These are phyloP conservation scores for Drosophila hydei DNA, from an alignment of 1,140 invertebrate genomes.

Conservation along the genomic window DNA sequence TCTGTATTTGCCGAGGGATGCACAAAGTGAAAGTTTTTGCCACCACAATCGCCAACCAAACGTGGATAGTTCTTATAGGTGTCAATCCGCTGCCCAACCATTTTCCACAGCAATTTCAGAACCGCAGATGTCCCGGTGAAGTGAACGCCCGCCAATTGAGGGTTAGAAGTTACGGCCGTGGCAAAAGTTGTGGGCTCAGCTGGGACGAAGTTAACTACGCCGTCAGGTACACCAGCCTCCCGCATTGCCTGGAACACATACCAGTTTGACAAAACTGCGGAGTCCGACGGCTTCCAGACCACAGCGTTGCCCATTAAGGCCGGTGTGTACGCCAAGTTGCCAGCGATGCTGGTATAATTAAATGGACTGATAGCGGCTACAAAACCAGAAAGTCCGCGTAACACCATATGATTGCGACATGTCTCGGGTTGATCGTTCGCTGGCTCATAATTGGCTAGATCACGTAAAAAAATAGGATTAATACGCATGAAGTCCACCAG, in stretches of 20 bases:
- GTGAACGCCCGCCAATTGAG: slow-evolving; percentile 95
- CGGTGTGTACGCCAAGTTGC: slow-evolving; percentile 97
- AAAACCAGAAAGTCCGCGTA: slow-evolving; percentile 97
- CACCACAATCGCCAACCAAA: slow-evolving; percentile 97
- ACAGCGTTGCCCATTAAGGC: slow-evolving; percentile 99
- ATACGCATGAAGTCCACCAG: slow-evolving; percentile 97
- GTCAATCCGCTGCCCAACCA: slow-evolving; percentile 94
- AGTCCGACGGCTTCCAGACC: slow-evolving; percentile 99
- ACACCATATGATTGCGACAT: slow-evolving; percentile 91
- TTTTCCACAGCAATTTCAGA: slow-evolving; percentile 95
- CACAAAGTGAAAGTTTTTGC: slow-evolving; percentile 99
- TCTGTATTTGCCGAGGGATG: slow-evolving; percentile 94
- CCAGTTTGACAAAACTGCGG: slow-evolving; percentile 98
- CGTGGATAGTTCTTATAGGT: slow-evolving; percentile 95
- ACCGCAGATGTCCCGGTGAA: slow-evolving; percentile 93
- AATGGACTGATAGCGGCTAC: slow-evolving; percentile 98
- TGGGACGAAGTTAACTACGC: slow-evolving; percentile 98
- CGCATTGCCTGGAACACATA: slow-evolving; percentile 95
- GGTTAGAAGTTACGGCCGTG: slow-evolving; percentile 91
- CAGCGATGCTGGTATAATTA: slow-evolving; percentile 99
- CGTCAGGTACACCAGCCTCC: slow-evolving; percentile 96
- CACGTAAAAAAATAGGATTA: slow-evolving; percentile 94
- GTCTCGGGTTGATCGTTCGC: slow-evolving; percentile 88
- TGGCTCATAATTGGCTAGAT: slow-evolving; percentile 89
- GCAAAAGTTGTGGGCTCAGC: slow-evolving; percentile 96